Evolutionary conservation across 2,113 vertebrate genomes (phyloP), one percentile per base, ranked within the genome.

Genomic region (Phalacrocorax pelagicus): DNA sequence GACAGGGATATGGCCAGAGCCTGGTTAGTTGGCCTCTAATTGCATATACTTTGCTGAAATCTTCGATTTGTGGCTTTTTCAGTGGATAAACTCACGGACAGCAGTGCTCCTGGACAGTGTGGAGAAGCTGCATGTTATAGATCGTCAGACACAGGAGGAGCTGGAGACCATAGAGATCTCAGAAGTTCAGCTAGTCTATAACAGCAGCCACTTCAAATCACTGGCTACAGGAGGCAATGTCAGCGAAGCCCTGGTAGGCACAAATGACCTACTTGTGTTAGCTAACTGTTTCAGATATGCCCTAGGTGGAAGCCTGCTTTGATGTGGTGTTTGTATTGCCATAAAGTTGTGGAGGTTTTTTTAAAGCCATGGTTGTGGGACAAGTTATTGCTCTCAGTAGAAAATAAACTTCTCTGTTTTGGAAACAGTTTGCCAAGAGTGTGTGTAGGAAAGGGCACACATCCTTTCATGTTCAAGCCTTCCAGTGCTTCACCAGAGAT

Each of bases 151-250:
- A 5, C 99, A 99, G 88, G 99, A 99, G 92, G 98, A 99, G 73
- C 84, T 99, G 96, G 99, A 99, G 97, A 99, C 98, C 1, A 57
- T 99, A 40, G 99, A 99, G 97, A 98, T 99, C 96, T 98, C 99
- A 7, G 99, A 99, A 94, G 99, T 99, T 87, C 99, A 99, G 80
- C 97, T 99, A 55, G 99, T 99, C 87, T 99, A 99, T 86, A 99
- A 99, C 95, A 99, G 99, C 98, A 99, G 99, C 95, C 99, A 99
- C 94, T 99, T 99, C 98, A 99, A 99, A 96, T 99, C 99, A 0
- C 92, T 99, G 65, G 99, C 99, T 77, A 99, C 99, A 0, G 99
- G 99, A 92, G 99, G 99, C 69, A 99, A 99, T 2, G 99, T 99
- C 84, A 99, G 99, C 46, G 99, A 99, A 97, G 99, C 99, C 23